phyloP scores from a whole-genome alignment of 2,888 invertebrate genomes.

The Drosophila kuntzei region DNA sequence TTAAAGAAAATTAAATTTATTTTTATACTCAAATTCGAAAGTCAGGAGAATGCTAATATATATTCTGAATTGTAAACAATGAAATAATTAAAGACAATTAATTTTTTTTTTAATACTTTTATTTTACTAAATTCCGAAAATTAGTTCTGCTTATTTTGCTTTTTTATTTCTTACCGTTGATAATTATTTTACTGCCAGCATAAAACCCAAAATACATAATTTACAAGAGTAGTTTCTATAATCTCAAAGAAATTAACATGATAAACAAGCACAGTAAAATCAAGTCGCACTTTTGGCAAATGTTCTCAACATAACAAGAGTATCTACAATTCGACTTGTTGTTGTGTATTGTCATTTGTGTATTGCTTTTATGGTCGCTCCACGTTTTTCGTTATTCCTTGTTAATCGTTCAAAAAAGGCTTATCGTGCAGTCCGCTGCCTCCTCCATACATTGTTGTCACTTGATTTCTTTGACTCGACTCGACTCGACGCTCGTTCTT shows the following conservation, averaged over 20 bases:
- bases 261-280: not conserved
- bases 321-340: conserved; percentile 23
- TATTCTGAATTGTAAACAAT: too few species aligned
- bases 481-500: conserved; percentile 10
- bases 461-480: conserved; percentile 14
- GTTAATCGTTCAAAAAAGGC: conserved; percentile 31
- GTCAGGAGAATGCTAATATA: too few species aligned
- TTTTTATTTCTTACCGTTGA: not conserved
- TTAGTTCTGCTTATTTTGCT: not conserved
- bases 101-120: too few species aligned
- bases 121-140: not conserved
- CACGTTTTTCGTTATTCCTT: conserved; percentile 29
- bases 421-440: conserved; percentile 36
- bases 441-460: conserved; percentile 30
- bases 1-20: too few species aligned
- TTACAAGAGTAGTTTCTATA: not conserved
- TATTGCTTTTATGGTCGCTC: conserved; percentile 23
- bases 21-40: too few species aligned
- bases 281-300: not conserved
- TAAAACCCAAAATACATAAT: not conserved
- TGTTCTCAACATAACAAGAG: conserved; percentile 7
- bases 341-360: not conserved
- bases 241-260: not conserved
- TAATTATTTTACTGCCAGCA: not conserved
- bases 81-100: too few species aligned